These are phyloP conservation scores for Corythornis cristatus DNA, from an alignment of 2,113 vertebrate genomes.

Conservation along the genomic window DNA sequence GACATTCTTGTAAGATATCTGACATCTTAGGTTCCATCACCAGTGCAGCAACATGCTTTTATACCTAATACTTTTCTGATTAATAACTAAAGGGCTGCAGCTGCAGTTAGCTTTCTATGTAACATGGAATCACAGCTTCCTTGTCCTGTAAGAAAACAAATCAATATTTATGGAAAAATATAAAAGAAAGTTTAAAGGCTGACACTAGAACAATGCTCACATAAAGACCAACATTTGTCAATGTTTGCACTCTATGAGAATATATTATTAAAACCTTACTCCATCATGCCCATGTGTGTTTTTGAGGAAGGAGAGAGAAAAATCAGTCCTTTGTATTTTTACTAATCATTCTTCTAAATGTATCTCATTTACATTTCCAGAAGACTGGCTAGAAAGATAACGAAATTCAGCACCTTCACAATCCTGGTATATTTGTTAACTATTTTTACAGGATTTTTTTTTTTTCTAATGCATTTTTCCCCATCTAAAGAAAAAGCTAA, in stretches of 20 bases:
- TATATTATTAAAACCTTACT: neutral
- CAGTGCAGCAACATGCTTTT: neutral
- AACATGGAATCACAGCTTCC: neutral
- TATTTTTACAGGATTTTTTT: accelerated
- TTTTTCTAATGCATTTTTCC: neutral
- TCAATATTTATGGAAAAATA: neutral
- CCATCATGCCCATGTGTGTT: neutral
- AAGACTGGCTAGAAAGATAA: neutral
- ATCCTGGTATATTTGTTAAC: neutral
- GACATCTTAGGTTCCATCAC: neutral
- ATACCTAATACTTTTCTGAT: neutral
- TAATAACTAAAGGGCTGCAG: neutral
- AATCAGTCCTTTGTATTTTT: neutral
- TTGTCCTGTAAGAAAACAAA: neutral
- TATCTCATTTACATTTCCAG: neutral
- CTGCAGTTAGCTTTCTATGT: neutral
- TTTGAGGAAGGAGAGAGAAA: neutral
- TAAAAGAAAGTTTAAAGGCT: neutral
- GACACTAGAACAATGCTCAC: neutral
- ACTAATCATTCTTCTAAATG: neutral
- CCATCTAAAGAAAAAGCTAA: neutral
- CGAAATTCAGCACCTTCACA: neutral
- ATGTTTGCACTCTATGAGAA: neutral
- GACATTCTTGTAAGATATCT: neutral
- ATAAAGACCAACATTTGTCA: neutral